phyloP scores from a whole-genome alignment of 2,797 vertebrate species.

The Phyllotis vaccarum region DNA sequence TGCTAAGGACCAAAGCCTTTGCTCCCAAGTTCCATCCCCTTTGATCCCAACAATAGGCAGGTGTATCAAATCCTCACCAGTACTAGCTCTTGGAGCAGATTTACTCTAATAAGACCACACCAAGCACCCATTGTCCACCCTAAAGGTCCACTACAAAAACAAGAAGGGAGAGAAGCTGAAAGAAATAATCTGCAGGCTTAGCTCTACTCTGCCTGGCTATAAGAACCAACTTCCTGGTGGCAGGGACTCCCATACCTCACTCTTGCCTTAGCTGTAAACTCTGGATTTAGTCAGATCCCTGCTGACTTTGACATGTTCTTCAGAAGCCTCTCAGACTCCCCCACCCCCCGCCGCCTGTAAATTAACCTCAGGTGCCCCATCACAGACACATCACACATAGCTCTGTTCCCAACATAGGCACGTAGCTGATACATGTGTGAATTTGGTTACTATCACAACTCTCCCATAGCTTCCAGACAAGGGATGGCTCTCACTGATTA shows the following conservation, averaged over 20 bases:
- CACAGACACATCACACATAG: not conserved
- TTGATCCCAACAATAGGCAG: not conserved
- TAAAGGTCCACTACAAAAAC: not conserved
- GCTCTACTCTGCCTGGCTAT: not conserved
- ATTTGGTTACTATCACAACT: too few species aligned
- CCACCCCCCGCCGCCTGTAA: too few species aligned
- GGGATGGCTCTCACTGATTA: too few species aligned
- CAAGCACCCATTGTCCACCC: not conserved
- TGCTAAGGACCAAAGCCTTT: not conserved
- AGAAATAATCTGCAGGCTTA: not conserved
- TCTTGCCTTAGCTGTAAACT: not conserved
- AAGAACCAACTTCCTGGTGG: not conserved
- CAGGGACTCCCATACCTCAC: too few species aligned
- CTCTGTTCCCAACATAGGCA: too few species aligned
- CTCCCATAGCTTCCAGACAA: not conserved
- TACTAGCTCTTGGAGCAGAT: not conserved
- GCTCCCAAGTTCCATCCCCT: not conserved
- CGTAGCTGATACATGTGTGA: not conserved
- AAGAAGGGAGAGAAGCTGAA: not conserved
- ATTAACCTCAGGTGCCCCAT: not conserved
- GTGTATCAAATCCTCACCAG: not conserved
- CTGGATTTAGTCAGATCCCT: not conserved
- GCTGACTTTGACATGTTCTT: not conserved
- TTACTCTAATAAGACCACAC: not conserved
- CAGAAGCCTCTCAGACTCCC: not conserved